Conservation (phyloP, 2,113 vertebrate species). For the Orycteropus afer region DNA sequence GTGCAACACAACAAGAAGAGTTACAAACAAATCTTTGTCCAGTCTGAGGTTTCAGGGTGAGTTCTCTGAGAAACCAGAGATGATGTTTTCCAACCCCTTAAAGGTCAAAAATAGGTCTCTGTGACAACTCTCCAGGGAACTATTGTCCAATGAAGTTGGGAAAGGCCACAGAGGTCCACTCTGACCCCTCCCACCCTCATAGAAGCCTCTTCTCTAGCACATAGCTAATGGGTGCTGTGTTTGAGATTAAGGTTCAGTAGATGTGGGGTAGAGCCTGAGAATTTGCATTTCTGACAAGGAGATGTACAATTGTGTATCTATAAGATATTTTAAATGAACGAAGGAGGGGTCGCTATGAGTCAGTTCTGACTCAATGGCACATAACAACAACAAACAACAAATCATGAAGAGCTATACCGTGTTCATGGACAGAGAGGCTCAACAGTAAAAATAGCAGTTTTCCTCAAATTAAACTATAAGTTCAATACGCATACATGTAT, state of each 20-base stretch:
- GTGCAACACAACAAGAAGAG: not conserved
- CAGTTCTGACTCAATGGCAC: too few species aligned
- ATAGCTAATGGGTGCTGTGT: not conserved
- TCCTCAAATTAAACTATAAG: not conserved
- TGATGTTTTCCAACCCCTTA: not conserved
- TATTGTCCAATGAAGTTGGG: rapidly evolving
- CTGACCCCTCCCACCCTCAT: not conserved
- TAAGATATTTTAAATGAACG: not conserved
- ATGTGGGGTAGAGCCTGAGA: not conserved
- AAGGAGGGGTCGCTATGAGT: too few species aligned
- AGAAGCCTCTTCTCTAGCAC: not conserved
- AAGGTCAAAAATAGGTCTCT: not conserved
- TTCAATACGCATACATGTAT: not conserved
- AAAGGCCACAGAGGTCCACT: not conserved
- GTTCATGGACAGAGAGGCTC: not conserved
- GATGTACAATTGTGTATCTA: not conserved
- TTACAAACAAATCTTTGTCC: not conserved
- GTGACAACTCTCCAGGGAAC: not conserved
- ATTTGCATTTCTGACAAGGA: not conserved
- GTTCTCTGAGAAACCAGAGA: not conserved
- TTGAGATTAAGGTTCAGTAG: not conserved
- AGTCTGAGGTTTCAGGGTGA: not conserved
- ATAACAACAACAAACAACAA: too few species aligned
- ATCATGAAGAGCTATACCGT: not conserved
- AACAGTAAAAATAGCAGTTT: not conserved